phyloP scores from a whole-genome alignment of 2,888 invertebrate genomes.

The Terebella lapidaria region DNA sequence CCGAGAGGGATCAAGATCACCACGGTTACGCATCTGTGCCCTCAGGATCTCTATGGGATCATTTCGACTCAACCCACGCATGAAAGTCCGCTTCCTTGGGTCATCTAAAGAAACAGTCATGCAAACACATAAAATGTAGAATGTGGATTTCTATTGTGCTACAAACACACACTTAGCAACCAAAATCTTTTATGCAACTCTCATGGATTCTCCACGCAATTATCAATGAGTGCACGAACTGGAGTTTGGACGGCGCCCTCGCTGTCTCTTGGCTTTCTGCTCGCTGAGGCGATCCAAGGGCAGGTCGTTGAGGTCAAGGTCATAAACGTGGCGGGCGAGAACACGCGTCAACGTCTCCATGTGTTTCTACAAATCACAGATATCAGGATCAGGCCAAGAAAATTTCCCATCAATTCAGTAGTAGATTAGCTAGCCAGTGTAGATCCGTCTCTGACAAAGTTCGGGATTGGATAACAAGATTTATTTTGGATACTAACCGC shows the following conservation, averaged over 20 bases:
- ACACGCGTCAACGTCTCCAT: constrained; percentile 94
- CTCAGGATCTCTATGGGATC: constrained; percentile 23
- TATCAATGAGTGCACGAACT: no score
- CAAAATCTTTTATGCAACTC: no score
- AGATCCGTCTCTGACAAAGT: no score
- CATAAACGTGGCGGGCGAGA: constrained; percentile 89
- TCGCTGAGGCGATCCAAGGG: constrained; percentile 75
- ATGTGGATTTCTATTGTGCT: no score
- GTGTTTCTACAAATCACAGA: constrained; percentile 42
- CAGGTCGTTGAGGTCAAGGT: constrained; percentile 82
- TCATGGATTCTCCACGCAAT: no score
- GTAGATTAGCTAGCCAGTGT: no score
- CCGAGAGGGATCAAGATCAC: background rate
- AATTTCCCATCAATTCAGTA: no score
- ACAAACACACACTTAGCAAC: no score
- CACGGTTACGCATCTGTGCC: constrained; percentile 11
- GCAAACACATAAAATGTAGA: no score
- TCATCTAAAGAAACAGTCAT: no score
- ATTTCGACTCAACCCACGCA: constrained; percentile 41
- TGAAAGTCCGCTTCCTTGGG: constrained; percentile 30
- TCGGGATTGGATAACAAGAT: no score
- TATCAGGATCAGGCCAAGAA: no score
- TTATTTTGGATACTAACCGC: constrained; percentile 79
- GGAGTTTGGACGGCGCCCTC: constrained; percentile 2
- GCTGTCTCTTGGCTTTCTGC: constrained; percentile 62